Evolutionary conservation across 2,888 invertebrate genomes (phyloP).

Genomic region (Toxonevra muliebris): DNA sequence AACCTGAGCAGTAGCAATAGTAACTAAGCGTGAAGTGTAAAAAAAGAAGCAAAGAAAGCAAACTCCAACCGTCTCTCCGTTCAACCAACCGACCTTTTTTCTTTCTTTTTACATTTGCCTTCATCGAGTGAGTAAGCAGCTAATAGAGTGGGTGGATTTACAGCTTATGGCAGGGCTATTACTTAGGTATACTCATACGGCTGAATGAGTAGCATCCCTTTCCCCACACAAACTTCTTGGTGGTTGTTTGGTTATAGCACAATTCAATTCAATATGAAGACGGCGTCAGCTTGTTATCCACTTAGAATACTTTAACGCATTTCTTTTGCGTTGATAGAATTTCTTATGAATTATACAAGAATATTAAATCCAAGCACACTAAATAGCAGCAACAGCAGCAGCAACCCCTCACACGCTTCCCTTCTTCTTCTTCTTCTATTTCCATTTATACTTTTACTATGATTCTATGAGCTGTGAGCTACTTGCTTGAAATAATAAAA

Average conservation of each 20-base stretch:
- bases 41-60: too few relatives aligned
- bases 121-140: constrained; percentile 8
- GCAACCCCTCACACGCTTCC: not conserved
- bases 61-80: too few relatives aligned
- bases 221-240: not conserved
- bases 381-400: not conserved
- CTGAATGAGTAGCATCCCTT: not conserved
- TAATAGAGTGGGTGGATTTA: constrained; percentile 36
- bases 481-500: constrained; percentile 24
- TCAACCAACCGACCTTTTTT: too few relatives aligned
- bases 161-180: constrained; percentile 14
- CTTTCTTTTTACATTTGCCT: constrained; percentile 6
- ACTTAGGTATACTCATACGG: not conserved
- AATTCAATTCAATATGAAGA: constrained; percentile 52
- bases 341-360: constrained; percentile 63
- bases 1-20: constrained; percentile 45
- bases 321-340: constrained; percentile 61
- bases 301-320: constrained; percentile 60
- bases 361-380: constrained; percentile 25
- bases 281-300: constrained; percentile 65
- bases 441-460: not conserved
- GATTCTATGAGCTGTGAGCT: constrained; percentile 2
- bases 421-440: not conserved
- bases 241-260: constrained; percentile 12
- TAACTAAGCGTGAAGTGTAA: not conserved